Percentiles rank a stretch among this genome's conserved stretches.
These are phyloP conservation scores for Proterorhinus semilunaris DNA, from an alignment of 2,113 vertebrate genomes.

Conservation along the genomic window DNA sequence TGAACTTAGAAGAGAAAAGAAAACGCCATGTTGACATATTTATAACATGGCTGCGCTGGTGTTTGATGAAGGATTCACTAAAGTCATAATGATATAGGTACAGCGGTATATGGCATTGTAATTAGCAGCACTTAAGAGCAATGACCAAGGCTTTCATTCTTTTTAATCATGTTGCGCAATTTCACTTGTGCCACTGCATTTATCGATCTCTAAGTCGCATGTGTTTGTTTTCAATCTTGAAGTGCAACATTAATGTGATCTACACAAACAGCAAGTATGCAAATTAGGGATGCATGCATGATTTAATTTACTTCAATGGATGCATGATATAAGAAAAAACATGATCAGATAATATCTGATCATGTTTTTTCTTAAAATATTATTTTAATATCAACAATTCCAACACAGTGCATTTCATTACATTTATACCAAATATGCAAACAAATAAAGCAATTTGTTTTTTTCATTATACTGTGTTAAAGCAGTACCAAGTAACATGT, in stretches of 20 bases:
- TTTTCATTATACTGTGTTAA: too few species aligned
- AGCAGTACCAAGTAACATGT: too few species aligned
- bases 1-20: neutral
- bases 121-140: neutral
- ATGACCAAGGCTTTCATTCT: neutral
- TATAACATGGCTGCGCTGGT: neutral
- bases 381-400: too few species aligned
- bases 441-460: too few species aligned
- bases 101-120: neutral
- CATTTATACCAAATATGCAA: too few species aligned
- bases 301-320: too few species aligned
- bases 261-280: neutral
- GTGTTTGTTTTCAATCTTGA: neutral
- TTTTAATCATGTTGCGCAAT: slow-evolving; percentile 2
- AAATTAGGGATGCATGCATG: neutral
- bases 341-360: too few species aligned
- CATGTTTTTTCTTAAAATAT: too few species aligned
- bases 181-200: neutral
- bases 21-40: slow-evolving; percentile 10
- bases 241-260: neutral
- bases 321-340: too few species aligned
- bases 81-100: slow-evolving; percentile 10
- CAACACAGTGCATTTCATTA: too few species aligned
- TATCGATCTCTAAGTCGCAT: neutral
- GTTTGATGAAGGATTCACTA: slow-evolving; percentile 7